Conservation (phyloP, 2,888 invertebrate genomes). For the Drosophila birchii region DNA sequence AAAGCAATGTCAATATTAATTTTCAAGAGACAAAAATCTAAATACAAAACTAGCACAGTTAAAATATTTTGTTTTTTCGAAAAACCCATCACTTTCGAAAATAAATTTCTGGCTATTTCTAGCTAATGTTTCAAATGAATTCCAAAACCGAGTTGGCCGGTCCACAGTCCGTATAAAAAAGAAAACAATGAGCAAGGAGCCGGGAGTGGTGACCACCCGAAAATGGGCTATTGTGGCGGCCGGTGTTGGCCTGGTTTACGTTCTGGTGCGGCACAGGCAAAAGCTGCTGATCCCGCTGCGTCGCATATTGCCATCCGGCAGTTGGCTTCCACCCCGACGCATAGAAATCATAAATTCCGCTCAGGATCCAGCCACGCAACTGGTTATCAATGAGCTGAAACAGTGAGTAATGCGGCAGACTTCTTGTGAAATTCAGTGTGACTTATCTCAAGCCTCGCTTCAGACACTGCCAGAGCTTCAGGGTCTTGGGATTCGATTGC, state of each 20-base stretch:
- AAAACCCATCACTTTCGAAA: neutral
- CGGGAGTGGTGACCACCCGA: slow-evolving; percentile 4
- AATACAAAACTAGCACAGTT: no score
- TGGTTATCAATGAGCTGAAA: slow-evolving; percentile 76
- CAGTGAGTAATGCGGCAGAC: slow-evolving; percentile 67
- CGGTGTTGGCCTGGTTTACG: slow-evolving; percentile 80
- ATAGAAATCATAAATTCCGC: slow-evolving; percentile 79
- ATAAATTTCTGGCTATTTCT: neutral
- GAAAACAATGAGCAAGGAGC: slow-evolving; percentile 47
- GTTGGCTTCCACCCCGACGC: slow-evolving; percentile 71
- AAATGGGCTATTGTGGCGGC: slow-evolving; percentile 68
- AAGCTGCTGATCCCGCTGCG: slow-evolving; percentile 85
- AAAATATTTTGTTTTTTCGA: neutral
- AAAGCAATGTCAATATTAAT: no score
- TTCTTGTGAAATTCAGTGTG: neutral
- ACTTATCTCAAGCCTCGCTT: no score
- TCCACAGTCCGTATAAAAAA: no score
- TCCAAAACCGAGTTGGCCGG: slow-evolving; percentile 8
- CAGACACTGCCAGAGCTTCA: slow-evolving; percentile 81
- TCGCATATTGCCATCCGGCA: slow-evolving; percentile 45
- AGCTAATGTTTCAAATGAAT: neutral
- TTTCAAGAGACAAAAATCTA: no score
- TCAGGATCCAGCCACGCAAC: slow-evolving; percentile 58
- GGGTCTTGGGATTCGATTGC: slow-evolving; percentile 91
- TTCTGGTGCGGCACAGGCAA: slow-evolving; percentile 82